phyloP scores from a whole-genome alignment of 1,140 invertebrate genomes.

The Luehdorfia chinensis region DNA sequence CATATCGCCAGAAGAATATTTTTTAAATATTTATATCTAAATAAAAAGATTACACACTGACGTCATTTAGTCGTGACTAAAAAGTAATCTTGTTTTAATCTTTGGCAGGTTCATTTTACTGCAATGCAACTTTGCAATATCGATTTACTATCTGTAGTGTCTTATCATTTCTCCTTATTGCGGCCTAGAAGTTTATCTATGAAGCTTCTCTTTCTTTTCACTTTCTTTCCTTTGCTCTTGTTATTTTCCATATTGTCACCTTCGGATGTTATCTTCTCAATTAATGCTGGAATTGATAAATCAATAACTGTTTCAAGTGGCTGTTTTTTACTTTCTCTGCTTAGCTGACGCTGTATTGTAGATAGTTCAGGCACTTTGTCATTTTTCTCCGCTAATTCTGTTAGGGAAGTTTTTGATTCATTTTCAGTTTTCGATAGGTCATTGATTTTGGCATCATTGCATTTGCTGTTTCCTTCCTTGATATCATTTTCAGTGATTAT shows the following conservation, averaged over 20 bases:
- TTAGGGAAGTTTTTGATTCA: conserved; percentile 44
- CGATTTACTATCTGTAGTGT: conserved; percentile 29
- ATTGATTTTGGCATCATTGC: conserved; percentile 21
- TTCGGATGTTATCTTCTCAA: conserved; percentile 61
- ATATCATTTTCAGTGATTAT: conserved; percentile 14
- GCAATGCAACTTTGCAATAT: conserved; percentile 35
- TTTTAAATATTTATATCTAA: conserved; percentile 27
- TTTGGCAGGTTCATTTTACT: conserved; percentile 53
- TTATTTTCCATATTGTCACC: conserved; percentile 48
- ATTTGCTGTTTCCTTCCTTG: conserved; percentile 1
- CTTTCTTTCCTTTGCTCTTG: conserved; percentile 49
- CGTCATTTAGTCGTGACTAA: conserved; percentile 44
- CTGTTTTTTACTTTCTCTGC: conserved; percentile 44
- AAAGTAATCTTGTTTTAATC: conserved; percentile 49
- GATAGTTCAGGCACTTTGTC: conserved; percentile 60
- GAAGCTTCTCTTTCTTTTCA: conserved; percentile 69
- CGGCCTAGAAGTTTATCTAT: conserved; percentile 64
- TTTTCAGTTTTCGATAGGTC: conserved; percentile 25
- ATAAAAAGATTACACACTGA: conserved; percentile 52
- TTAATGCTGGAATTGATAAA: conserved; percentile 59
- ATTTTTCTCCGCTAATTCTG: conserved; percentile 57
- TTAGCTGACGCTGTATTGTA: conserved; percentile 44
- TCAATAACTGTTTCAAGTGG: conserved; percentile 43
- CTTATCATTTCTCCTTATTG: conserved; percentile 57
- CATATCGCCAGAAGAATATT: conserved; percentile 23